phyloP scores from a whole-genome alignment of 2,113 vertebrate genomes.

The Girardinichthys multiradiatus region DNA sequence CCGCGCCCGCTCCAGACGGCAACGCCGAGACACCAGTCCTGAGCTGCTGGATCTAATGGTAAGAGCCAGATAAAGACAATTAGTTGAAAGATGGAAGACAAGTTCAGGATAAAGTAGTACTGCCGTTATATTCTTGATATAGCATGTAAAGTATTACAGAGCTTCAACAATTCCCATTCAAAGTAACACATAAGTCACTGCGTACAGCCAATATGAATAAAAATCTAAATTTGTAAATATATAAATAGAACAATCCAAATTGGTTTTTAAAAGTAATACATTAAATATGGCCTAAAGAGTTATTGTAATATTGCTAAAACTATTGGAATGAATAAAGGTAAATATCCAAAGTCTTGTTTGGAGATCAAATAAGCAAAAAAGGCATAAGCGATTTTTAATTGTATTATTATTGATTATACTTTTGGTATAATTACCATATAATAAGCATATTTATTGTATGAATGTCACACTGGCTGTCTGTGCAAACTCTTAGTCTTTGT shows the following conservation, averaged over 20 bases:
- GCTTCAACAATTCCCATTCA: too few species aligned
- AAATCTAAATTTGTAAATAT: too few species aligned
- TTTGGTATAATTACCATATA: background rate
- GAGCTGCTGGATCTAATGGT: constrained; percentile 91
- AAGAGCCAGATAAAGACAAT: constrained; percentile 49
- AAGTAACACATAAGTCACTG: too few species aligned
- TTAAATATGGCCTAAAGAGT: background rate
- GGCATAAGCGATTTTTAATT: background rate
- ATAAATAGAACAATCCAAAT: too few species aligned
- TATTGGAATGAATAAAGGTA: background rate
- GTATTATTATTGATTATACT: background rate
- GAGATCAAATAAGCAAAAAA: background rate
- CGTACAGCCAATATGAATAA: too few species aligned
- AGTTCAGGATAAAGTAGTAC: background rate
- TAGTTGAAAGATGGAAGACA: background rate
- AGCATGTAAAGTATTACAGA: too few species aligned
- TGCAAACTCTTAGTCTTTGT: background rate
- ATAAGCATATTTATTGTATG: background rate
- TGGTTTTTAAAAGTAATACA: background rate
- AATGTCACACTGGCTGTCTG: background rate
- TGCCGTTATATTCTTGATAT: too few species aligned
- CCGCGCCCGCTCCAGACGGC: constrained; percentile 81
- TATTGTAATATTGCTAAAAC: background rate
- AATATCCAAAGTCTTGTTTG: background rate
- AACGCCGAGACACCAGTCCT: constrained; percentile 88